Conservation (phyloP, 2,113 vertebrate species). For the Sinocyclocheilus grahami region DNA sequence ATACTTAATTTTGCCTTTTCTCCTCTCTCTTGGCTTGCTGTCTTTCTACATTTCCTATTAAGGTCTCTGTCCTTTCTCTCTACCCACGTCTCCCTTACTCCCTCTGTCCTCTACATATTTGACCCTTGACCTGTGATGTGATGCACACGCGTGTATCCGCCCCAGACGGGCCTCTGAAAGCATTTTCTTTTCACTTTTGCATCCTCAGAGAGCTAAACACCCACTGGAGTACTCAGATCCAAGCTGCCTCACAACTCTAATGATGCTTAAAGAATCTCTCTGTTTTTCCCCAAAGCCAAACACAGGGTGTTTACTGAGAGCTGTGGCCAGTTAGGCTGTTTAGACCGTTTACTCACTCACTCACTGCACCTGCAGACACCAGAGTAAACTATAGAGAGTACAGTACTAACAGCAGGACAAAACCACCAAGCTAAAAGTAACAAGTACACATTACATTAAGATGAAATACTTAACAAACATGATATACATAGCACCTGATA, state of each 20-base stretch:
- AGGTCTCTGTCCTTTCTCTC: slow-evolving; percentile 25
- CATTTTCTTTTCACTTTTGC: slow-evolving; percentile 50
- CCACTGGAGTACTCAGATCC: slow-evolving; percentile 18
- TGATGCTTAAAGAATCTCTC: slow-evolving; percentile 46
- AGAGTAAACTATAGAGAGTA: neutral
- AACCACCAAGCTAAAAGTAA: neutral
- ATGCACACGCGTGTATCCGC: slow-evolving; percentile 57
- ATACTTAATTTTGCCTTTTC: neutral
- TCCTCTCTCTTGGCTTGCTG: neutral
- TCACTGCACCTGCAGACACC: slow-evolving; percentile 40
- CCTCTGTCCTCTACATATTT: slow-evolving; percentile 37
- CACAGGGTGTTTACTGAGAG: slow-evolving; percentile 45
- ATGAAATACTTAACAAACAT: neutral
- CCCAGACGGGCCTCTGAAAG: slow-evolving; percentile 48
- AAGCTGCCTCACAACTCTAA: slow-evolving; percentile 35
- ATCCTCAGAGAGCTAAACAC: slow-evolving; percentile 45
- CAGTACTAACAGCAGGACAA: neutral
- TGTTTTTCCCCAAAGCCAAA: slow-evolving; percentile 34
- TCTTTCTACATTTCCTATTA: neutral
- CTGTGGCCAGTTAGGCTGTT: slow-evolving; percentile 28
- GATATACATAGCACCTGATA: neutral
- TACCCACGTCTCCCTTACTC: slow-evolving; percentile 3
- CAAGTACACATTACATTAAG: neutral
- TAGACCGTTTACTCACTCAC: slow-evolving; percentile 20
- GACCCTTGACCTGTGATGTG: slow-evolving; percentile 58